Conservation (phyloP, 2,888 invertebrate genomes). For the Tenthredo distinguenda region DNA sequence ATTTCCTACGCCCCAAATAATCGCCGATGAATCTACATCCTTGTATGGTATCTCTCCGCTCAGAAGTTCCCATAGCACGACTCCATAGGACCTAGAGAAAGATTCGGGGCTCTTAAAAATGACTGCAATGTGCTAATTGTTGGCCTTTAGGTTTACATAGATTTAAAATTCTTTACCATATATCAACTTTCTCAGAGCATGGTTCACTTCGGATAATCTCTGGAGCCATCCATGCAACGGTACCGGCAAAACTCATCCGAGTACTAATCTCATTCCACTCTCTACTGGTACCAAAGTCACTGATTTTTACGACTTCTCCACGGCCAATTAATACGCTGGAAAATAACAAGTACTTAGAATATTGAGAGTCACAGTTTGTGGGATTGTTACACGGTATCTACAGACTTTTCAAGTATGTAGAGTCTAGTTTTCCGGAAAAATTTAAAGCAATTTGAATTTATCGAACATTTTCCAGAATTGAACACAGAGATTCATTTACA, state of each 20-base stretch:
- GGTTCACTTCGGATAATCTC: slow-evolving; percentile 98
- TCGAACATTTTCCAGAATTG: no score
- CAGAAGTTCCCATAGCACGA: slow-evolving; percentile 98
- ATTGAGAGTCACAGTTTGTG: neutral
- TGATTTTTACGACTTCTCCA: slow-evolving; percentile 93
- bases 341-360: neutral
- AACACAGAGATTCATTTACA: no score
- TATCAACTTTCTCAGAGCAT: slow-evolving; percentile 98
- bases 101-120: neutral
- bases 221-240: slow-evolving; percentile 99
- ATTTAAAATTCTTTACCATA: slow-evolving; percentile 84
- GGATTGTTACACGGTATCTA: no score
- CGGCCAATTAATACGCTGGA: slow-evolving; percentile 91
- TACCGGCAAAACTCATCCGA: slow-evolving; percentile 99
- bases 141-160: neutral
- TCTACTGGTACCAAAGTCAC: slow-evolving; percentile 97
- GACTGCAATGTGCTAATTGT: neutral
- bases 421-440: no score
- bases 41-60: slow-evolving; percentile 97
- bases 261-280: slow-evolving; percentile 97
- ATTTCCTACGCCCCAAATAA: slow-evolving; percentile 99
- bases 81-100: slow-evolving; percentile 89
- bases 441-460: no score
- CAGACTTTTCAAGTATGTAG: no score
- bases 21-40: slow-evolving; percentile 96